Base-by-base conservation (phyloP, 1,140 invertebrate genomes). In the Globodera rostochiensis region DNA sequence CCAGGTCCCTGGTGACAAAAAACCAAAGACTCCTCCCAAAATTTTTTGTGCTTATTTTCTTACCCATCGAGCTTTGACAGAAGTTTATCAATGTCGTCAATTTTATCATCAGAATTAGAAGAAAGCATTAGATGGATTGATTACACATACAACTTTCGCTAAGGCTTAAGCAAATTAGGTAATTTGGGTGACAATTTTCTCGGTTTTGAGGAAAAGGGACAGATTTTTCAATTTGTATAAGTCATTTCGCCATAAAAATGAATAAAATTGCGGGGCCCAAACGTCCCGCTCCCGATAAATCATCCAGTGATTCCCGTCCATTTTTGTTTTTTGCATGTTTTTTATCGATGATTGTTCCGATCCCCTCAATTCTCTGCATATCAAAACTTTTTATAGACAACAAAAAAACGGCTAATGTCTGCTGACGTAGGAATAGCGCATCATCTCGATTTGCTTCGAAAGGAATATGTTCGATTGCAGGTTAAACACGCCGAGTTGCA, bases 401-500 rank as follows among this genome's bases (percentile, higher is more conserved):
- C 25, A 25, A 36, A 36, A 36, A 36, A 36, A 36, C 1, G 36
- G 2, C 36, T 36, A 36, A 64, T 64, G 57, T 5, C 57, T 13
- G 11, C 11, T 19, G 57, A 64, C 6, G 57, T 64, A 1, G 57
- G 11, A 19, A 13, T 64, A 19, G 11, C 57, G 15, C 11, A 79
- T 45, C 95, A 97, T 89, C 91, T 98, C 83, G 90, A 93, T 66
- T 91, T 97, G 74, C 91, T 97, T 66, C 93, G 95, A 88, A 94
- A 96, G 86, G 95, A 97, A 90, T 97, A 97, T 91, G 93, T 95
- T 1, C 96, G 95, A 90, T 91, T 97, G 19, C 95, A 96, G 88
- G 92, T 92, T n/a, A 92, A 93, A 81, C 93, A 94, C 88, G 92
- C 92, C 6, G 94, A 96, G 84, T 89, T 96, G 7, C 94, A 97